Evolutionary conservation across 2,113 vertebrate species (phyloP).

Genomic region (Delphinus delphis): DNA sequence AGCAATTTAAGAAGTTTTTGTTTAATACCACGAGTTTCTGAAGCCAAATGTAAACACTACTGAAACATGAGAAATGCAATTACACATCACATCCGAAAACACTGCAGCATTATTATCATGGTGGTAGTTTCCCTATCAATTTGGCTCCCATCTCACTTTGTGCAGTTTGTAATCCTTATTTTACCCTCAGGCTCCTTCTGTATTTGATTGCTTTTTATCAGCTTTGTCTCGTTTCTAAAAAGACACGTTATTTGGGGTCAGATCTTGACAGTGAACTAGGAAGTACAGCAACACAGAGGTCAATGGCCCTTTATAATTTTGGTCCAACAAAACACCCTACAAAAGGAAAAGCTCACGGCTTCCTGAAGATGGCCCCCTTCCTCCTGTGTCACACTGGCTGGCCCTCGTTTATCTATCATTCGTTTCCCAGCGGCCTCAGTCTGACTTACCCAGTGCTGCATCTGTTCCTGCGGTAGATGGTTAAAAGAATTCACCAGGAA

Average conservation of each 20-base stretch:
- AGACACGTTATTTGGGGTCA: background rate
- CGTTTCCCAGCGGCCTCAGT: background rate
- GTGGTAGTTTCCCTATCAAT: background rate
- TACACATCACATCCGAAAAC: conserved; percentile 56
- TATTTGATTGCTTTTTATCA: background rate
- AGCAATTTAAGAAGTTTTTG: background rate
- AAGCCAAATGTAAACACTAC: conserved; percentile 57
- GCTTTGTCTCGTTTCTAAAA: background rate
- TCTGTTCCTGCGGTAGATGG: background rate
- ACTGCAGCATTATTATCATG: rapidly evolving
- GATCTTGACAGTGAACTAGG: conserved; percentile 18
- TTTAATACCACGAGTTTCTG: conserved; percentile 20
- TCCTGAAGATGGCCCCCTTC: conserved; percentile 33
- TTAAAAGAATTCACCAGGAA: background rate
- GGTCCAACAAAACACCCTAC: background rate
- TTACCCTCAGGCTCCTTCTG: background rate
- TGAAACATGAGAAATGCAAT: conserved; percentile 1
- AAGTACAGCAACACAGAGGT: conserved; percentile 4
- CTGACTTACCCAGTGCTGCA: background rate
- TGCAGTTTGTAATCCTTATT: background rate
- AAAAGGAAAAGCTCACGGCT: conserved; percentile 23
- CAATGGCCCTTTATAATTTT: conserved; percentile 29
- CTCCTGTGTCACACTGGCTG: background rate
- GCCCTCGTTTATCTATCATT: background rate
- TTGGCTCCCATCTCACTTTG: background rate